Evolutionary conservation across 1,140 invertebrate genomes (phyloP).

Genomic region (Nebria ingens): DNA sequence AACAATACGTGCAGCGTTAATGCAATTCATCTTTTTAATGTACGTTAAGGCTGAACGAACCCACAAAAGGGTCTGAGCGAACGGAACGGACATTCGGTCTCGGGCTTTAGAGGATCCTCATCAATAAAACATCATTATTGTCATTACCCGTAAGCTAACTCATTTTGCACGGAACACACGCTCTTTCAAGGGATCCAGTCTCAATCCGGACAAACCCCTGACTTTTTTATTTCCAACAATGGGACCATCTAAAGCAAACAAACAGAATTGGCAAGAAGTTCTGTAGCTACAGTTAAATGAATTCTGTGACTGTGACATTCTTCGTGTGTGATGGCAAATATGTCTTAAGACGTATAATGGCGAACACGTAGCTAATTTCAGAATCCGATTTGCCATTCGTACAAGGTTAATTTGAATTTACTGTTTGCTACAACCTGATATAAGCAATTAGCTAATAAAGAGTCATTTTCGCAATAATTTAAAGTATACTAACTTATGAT

Average conservation of each 20-base stretch:
- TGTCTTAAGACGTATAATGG: no score
- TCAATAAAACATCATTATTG: neutral
- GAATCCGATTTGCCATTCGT: no score
- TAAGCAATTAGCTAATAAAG: no score
- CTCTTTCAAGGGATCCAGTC: neutral
- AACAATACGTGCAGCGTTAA: neutral
- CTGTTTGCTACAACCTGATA: no score
- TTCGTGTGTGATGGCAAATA: no score
- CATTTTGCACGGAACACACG: neutral
- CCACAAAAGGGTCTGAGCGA: neutral
- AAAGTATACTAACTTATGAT: no score
- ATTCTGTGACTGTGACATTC: no score
- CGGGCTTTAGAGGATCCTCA: neutral
- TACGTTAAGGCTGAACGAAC: neutral
- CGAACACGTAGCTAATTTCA: no score
- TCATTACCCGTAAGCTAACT: neutral
- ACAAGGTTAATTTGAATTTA: no score
- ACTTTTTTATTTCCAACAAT: neutral
- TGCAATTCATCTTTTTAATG: neutral
- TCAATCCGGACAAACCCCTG: neutral
- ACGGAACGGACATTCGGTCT: neutral
- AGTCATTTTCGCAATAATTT: no score
- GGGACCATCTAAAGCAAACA: neutral
- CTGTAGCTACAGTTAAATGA: neutral
- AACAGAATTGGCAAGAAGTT: neutral